Conservation (phyloP, 2,113 vertebrate genomes). For the Mobula birostris region DNA sequence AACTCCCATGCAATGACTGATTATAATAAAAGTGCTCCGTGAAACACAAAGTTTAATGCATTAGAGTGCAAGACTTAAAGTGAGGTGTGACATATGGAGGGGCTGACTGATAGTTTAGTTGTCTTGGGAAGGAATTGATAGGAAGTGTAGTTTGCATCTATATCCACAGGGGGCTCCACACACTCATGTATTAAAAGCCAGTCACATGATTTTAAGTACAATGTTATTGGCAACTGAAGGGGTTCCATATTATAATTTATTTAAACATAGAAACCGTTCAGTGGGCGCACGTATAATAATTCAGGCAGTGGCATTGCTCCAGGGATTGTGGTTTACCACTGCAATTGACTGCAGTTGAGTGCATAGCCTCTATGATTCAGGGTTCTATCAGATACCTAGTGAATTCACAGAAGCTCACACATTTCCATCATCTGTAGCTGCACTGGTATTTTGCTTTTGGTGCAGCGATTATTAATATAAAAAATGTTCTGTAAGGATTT, state of each 20-base stretch:
- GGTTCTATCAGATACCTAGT: neutral
- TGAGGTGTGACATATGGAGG: neutral
- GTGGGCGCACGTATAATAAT: conserved; percentile 4
- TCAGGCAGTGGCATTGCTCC: conserved; percentile 26
- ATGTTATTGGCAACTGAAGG: conserved; percentile 28
- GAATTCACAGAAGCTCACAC: conserved; percentile 19
- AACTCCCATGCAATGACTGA: neutral
- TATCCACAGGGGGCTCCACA: neutral
- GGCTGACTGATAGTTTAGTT: neutral
- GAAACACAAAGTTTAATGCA: neutral
- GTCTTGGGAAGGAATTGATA: neutral
- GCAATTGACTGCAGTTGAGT: conserved; percentile 6
- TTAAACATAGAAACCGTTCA: conserved; percentile 19
- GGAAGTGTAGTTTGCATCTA: neutral
- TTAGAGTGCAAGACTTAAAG: neutral
- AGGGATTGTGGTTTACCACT: conserved; percentile 32
- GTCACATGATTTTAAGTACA: neutral
- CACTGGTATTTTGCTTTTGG: neutral
- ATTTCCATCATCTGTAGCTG: neutral
- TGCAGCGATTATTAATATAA: neutral
- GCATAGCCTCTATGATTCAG: neutral
- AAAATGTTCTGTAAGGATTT: neutral
- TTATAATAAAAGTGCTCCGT: neutral
- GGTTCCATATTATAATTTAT: neutral
- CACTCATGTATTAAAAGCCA: neutral